Percentiles rank a stretch among this genome's conserved stretches.
phyloP scores from a whole-genome alignment of 1,140 invertebrate genomes.

The Procambarus virginalis region DNA sequence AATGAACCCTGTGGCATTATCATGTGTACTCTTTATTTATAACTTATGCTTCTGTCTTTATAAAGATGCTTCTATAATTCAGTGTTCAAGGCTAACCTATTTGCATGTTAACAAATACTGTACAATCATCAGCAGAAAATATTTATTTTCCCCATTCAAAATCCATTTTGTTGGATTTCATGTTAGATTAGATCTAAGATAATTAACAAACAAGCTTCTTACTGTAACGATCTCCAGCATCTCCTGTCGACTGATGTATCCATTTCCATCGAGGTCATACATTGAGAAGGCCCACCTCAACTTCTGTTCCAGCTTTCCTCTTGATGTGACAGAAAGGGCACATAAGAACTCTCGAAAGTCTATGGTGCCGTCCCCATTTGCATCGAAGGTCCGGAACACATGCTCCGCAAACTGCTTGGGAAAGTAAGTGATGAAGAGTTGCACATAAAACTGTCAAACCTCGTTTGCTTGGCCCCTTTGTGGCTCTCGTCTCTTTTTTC shows the following conservation, averaged over 20 bases:
- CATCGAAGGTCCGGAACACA: slow-evolving; percentile 98
- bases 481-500: not conserved
- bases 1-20: too few species aligned
- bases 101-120: too few species aligned
- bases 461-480: slow-evolving; percentile 46
- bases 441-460: slow-evolving; percentile 63
- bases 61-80: too few species aligned
- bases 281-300: slow-evolving; percentile 98
- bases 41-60: too few species aligned
- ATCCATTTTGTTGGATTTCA: too few species aligned
- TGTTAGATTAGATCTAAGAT: not conserved
- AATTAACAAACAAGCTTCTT: slow-evolving; percentile 72
- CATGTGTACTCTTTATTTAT: too few species aligned
- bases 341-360: slow-evolving; percentile 98
- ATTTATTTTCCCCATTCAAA: too few species aligned
- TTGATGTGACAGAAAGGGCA: slow-evolving; percentile 94
- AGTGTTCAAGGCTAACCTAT: too few species aligned
- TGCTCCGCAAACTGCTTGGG: slow-evolving; percentile 92
- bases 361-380: slow-evolving; percentile 97
- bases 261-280: slow-evolving; percentile 96
- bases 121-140: too few species aligned
- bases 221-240: slow-evolving; percentile 98
- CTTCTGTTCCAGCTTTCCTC: slow-evolving; percentile 97
- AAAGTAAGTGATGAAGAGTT: slow-evolving; percentile 64
- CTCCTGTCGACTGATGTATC: slow-evolving; percentile 94